phyloP scores from a whole-genome alignment of 2,888 invertebrate genomes.

The Acleris cristana region DNA sequence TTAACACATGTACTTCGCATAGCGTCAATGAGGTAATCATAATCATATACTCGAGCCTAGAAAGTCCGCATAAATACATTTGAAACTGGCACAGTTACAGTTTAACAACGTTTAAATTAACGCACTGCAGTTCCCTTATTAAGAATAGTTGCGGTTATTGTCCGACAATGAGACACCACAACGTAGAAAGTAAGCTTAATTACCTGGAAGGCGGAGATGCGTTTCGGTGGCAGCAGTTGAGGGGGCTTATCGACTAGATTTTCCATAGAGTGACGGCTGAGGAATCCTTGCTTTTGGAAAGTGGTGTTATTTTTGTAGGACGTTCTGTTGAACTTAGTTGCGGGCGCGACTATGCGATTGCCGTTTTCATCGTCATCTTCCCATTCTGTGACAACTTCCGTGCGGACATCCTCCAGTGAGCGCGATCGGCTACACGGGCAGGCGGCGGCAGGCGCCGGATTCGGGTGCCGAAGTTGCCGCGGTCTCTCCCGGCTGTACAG shows the following conservation, averaged over 20 bases:
- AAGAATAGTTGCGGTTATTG: slow-evolving; percentile 42
- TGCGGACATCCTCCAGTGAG: slow-evolving; percentile 89
- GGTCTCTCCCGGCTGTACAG: slow-evolving; percentile 68
- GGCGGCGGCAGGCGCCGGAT: slow-evolving; percentile 66
- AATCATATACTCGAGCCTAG: slow-evolving; percentile 61
- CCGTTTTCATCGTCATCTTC: slow-evolving; percentile 86
- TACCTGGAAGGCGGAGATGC: slow-evolving; percentile 83
- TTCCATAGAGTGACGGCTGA: slow-evolving; percentile 88
- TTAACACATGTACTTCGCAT: slow-evolving; percentile 63
- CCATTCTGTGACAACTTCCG: slow-evolving; percentile 86
- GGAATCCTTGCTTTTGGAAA: slow-evolving; percentile 76
- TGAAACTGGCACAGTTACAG: slow-evolving; percentile 44
- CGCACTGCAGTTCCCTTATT: slow-evolving; percentile 44
- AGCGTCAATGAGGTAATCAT: slow-evolving; percentile 59
- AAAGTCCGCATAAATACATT: slow-evolving; percentile 64
- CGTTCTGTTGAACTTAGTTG: slow-evolving; percentile 75
- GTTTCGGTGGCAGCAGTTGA: slow-evolving; percentile 78
- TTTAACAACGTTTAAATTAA: slow-evolving; percentile 42
- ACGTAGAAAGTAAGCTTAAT: slow-evolving; percentile 68
- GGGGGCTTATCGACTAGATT: slow-evolving; percentile 85
- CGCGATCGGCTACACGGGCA: slow-evolving; percentile 87
- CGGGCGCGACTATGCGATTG: slow-evolving; percentile 81
- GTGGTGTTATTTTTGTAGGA: slow-evolving; percentile 65
- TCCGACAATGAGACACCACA: slow-evolving; percentile 57
- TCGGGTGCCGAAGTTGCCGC: slow-evolving; percentile 73